Base-by-base conservation (phyloP, 1,140 invertebrate genomes). In the Trichoplusia ni region DNA sequence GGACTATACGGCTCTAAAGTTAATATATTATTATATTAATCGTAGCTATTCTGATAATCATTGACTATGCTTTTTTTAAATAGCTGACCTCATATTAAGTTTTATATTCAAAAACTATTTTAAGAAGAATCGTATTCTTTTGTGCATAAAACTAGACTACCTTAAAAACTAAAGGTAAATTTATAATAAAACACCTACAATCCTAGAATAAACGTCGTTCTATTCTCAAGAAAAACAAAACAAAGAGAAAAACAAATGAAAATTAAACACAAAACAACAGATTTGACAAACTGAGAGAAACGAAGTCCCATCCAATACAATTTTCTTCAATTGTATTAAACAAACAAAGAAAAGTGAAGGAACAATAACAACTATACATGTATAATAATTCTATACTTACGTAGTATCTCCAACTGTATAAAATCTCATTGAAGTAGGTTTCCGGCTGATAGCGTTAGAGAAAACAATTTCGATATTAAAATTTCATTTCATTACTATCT, bases 351-450 rank as follows among this genome's bases (percentile, higher is more conserved):
- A 33, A 68, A 42, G 33, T 9, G 38, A 67, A 49, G 61, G 27
- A 58, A 58, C 65, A 18, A 25, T 59, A 69, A 25, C 25, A 16
- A 19, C 18, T 31, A 31, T 44, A 25, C 42, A 37, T 25, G n/a
- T 6, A 53, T 60, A 37, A 35, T 29, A 47, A 58, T 27, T 37
- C 47, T 53, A 70, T 89, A 89, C 86, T 89, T 62, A 89, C 85
- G 58, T 88, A 89, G 71, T 86, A 89, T 25, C 84, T 61, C 84
- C 86, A 87, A 73, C 84, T 85, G 82, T 84, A 88, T 70, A 58
- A 44, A 31, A 89, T 79, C 71, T 86, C 82, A 76, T 84, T 87
- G 84, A 75, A 88, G 84, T 86, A 85, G 37, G 75, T 77, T 82
- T 87, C 86, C 84, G 80, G 82, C 86, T 89, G 83, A 69, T 68